Conservation (phyloP, 2,113 vertebrate genomes). For the Neodon shergylaensis region DNA sequence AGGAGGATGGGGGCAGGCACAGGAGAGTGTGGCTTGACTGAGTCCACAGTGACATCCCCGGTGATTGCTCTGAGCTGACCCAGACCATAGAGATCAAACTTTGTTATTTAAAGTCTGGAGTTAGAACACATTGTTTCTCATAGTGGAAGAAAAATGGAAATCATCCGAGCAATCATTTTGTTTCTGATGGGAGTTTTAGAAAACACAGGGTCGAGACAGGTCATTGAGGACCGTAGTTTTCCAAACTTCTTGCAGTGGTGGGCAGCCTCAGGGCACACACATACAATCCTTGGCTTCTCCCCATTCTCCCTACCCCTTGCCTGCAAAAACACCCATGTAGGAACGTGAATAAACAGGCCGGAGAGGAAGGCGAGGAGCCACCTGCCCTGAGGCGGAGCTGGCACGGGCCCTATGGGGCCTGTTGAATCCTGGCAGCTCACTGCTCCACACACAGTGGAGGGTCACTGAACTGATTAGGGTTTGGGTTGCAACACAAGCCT, state of each 20-base stretch:
- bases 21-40: constrained; percentile 10
- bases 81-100: constrained; percentile 50
- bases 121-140: constrained; percentile 54
- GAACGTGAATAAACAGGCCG: constrained; percentile 59
- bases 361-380: constrained; percentile 45
- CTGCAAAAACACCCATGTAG: constrained; percentile 47
- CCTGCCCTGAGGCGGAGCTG: constrained; percentile 55
- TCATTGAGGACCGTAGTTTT: constrained; percentile 10
- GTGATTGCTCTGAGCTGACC: neutral
- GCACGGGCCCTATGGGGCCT: neutral
- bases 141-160: constrained; percentile 42
- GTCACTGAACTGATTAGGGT: constrained; percentile 73
- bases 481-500: constrained; percentile 73
- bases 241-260: neutral
- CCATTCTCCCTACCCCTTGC: neutral
- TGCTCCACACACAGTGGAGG: constrained; percentile 25
- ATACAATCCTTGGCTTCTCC: constrained; percentile 52
- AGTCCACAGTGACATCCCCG: neutral
- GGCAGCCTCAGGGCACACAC: neutral
- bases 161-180: constrained; percentile 48
- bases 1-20: rapidly evolving
- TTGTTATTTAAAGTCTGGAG: constrained; percentile 54
- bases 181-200: constrained; percentile 44
- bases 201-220: constrained; percentile 32
- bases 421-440: neutral